These are phyloP conservation scores for Sapajus apella DNA, from an alignment of 2,113 vertebrate genomes.

Conservation along the genomic window DNA sequence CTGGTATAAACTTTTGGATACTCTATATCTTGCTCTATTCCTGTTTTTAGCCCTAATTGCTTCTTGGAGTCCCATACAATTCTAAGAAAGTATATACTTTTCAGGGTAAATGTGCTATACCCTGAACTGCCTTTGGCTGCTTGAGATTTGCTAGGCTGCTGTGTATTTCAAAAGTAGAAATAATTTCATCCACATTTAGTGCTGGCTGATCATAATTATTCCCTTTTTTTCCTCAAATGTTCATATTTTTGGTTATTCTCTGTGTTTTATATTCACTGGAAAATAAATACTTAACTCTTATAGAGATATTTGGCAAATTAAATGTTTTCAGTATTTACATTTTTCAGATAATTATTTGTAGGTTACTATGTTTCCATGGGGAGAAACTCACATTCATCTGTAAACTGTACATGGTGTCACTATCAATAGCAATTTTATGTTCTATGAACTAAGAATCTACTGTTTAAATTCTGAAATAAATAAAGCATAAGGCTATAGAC, in stretches of 20 bases:
- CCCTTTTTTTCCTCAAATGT: background rate
- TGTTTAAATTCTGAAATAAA: background rate
- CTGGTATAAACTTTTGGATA: background rate
- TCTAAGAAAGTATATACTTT: background rate
- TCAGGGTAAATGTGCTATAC: background rate
- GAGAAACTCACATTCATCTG: background rate
- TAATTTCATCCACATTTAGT: background rate
- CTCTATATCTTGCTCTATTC: background rate
- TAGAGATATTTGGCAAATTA: background rate
- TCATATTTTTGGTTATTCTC: background rate
- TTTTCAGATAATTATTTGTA: background rate
- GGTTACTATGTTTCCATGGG: background rate
- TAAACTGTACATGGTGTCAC: background rate
- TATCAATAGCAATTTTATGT: background rate
- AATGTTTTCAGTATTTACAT: background rate
- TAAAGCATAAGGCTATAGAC: background rate
- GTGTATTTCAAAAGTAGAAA: background rate
- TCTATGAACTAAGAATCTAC: background rate
- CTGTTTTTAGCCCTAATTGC: background rate
- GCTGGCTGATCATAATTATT: background rate
- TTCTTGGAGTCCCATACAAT: background rate
- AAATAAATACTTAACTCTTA: background rate
- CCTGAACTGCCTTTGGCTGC: background rate
- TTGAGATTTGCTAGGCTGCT: background rate
- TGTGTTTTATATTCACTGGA: background rate